Base-by-base conservation (phyloP, 1,140 invertebrate genomes). In the Drosophila kurseongensis region DNA sequence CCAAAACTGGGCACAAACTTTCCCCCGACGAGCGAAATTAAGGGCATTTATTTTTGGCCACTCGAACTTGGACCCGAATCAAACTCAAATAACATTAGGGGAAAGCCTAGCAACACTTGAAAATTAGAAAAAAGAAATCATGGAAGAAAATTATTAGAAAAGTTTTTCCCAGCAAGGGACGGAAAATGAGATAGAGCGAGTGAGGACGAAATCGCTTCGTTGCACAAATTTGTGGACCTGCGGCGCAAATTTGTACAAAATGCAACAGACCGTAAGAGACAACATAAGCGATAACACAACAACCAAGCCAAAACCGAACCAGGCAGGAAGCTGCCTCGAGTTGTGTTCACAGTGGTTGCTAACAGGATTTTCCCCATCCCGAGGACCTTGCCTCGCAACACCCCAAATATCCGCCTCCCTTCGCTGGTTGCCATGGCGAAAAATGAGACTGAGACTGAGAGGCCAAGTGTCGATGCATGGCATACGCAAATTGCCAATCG, bases 221-320 rank as follows among this genome's bases (percentile, higher is more conserved):
- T 78, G 74, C 75, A 78, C 74, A 78, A 78, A 71, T 72, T 78
- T 78, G 65, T 78, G 65, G 57, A 78, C 74, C 75, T 77, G 75
- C 75, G 75, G 76, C 68, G 61, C 55, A 79, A 79, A 81, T 83
- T 77, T 77, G 75, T 89, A 65, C 63, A 80, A 76, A 91, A 74
- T 89, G 83, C 88, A 91, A 74, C 78, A 88, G 88, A 91, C 88
- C 88, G 88, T 91, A 91, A 91, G 88, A 91, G 88, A 91, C 88
- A 88, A 89, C 84, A 86, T 88, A 83, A 88, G 84, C 83, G 83
- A 84, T 88, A 88, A 89, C 84, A 86, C 84, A 86, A 83, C 83
- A 71, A 77, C 75, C 74, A 78, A 61, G 58, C 75, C 55, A 40
- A 52, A 78, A 56, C 65, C 59, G 23, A 16, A 61, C 38, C n/a